phyloP scores from a whole-genome alignment of 1,140 invertebrate genomes.

The Diprion similis region DNA sequence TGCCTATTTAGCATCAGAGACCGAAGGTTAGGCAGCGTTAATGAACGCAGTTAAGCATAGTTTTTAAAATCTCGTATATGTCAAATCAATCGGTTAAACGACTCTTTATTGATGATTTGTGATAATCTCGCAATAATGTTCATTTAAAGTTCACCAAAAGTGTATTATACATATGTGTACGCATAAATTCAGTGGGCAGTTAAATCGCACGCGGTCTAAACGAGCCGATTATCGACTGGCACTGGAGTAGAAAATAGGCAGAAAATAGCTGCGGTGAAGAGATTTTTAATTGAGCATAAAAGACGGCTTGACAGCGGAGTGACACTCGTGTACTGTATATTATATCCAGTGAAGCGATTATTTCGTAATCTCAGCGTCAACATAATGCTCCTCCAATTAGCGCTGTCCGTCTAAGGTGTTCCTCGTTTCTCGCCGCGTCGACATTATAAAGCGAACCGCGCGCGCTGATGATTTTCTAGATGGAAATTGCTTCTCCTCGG shows the following conservation, averaged over 20 bases:
- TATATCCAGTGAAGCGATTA: neutral
- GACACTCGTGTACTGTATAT: neutral
- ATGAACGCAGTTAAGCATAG: neutral
- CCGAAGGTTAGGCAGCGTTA: neutral
- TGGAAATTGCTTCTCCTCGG: neutral
- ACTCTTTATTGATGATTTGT: neutral
- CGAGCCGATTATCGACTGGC: too few species aligned
- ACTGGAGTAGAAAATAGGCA: too few species aligned
- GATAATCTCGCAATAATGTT: too few species aligned
- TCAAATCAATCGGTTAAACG: neutral
- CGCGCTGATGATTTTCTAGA: slow-evolving; percentile 1
- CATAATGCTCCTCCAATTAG: slow-evolving; percentile 5
- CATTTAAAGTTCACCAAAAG: too few species aligned
- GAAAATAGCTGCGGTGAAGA: too few species aligned
- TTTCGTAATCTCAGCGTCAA: slow-evolving; percentile 4
- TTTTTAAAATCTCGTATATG: neutral
- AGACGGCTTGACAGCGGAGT: neutral
- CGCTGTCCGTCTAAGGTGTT: neutral
- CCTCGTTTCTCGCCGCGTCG: neutral
- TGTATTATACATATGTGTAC: too few species aligned
- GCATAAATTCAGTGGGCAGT: too few species aligned
- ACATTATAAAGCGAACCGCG: neutral
- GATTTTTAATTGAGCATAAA: neutral
- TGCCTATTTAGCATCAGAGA: neutral
- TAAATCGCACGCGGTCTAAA: too few species aligned